Percentiles rank a stretch among this genome's conserved stretches.
Conservation (phyloP, 92 coral and sea anemone species). For the Phenganax marumi region DNA sequence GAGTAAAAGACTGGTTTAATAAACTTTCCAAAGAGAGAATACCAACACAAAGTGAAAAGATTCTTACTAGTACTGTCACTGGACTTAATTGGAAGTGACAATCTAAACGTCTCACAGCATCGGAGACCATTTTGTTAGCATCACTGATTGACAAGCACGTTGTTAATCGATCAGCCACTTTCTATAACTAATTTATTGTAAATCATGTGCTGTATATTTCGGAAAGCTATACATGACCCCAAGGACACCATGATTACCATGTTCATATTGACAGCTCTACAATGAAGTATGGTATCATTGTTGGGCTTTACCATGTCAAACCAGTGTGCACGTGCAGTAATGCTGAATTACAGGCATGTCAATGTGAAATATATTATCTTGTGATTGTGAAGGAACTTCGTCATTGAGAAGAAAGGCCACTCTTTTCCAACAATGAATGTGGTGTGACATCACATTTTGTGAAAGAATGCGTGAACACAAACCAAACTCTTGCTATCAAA, state of each 20-base stretch:
- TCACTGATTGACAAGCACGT: slow-evolving; percentile 6
- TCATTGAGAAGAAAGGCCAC: slow-evolving; percentile 9
- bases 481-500: slow-evolving; percentile 15
- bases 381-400: background rate
- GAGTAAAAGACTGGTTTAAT: background rate
- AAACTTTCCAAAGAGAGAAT: background rate
- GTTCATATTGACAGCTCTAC: background rate
- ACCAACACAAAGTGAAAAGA: slow-evolving; percentile 4
- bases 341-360: slow-evolving; percentile 30
- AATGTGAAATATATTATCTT: background rate
- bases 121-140: slow-evolving; percentile 24
- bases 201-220: slow-evolving; percentile 22
- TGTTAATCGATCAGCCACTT: slow-evolving; percentile 2
- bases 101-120: slow-evolving; percentile 13
- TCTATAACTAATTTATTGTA: slow-evolving; percentile 18
- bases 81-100: slow-evolving; percentile 4
- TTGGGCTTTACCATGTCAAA: slow-evolving; percentile 22
- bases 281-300: background rate
- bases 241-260: slow-evolving; percentile 9
- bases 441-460: slow-evolving; percentile 28
- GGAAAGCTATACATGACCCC: slow-evolving; percentile 3
- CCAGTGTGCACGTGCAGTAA: slow-evolving; percentile 27
- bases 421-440: slow-evolving; percentile 1
- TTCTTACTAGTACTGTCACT: slow-evolving; percentile 3
- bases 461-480: background rate